Percentiles rank a stretch among this genome's conserved stretches.
phyloP scores from a whole-genome alignment of 2,797 vertebrate genomes.

The Danionella dracula region DNA sequence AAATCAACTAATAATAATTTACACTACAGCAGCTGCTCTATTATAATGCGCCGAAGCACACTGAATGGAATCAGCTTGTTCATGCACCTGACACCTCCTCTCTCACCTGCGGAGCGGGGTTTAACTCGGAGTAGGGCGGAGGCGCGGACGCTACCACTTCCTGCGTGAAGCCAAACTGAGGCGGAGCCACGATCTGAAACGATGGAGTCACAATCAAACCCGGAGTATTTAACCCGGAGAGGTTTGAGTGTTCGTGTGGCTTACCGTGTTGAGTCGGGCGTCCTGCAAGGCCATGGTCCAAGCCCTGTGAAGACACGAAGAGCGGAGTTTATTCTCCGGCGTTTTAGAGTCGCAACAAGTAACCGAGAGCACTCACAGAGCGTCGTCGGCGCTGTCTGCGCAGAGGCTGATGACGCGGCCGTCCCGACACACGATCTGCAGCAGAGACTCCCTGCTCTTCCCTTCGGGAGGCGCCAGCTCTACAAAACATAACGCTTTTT shows the following conservation, averaged over 20 bases:
- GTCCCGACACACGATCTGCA: conserved; percentile 91
- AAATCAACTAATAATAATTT: no score
- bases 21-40: no score
- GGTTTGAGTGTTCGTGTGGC: conserved; percentile 39
- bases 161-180: conserved; percentile 65
- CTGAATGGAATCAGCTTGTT: no score
- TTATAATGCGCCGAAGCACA: no score
- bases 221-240: no score
- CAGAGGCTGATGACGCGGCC: conserved; percentile 88
- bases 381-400: conserved; percentile 89
- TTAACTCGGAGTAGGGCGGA: conserved; percentile 83
- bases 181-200: conserved; percentile 56
- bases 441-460: conserved; percentile 78
- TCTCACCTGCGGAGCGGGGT: conserved; percentile 79
- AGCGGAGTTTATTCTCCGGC: no score
- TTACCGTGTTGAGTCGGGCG: conserved; percentile 85
- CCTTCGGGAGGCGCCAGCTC: conserved; percentile 88
- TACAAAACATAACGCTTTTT: no score
- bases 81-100: no score
- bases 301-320: conserved; percentile 66
- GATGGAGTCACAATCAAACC: background rate
- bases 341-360: no score
- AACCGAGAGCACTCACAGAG: conserved; percentile 82
- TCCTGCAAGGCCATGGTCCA: conserved; percentile 93
- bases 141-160: conserved; percentile 79